Conservation (phyloP, 2,113 vertebrate species). For the Silurus glanis region DNA sequence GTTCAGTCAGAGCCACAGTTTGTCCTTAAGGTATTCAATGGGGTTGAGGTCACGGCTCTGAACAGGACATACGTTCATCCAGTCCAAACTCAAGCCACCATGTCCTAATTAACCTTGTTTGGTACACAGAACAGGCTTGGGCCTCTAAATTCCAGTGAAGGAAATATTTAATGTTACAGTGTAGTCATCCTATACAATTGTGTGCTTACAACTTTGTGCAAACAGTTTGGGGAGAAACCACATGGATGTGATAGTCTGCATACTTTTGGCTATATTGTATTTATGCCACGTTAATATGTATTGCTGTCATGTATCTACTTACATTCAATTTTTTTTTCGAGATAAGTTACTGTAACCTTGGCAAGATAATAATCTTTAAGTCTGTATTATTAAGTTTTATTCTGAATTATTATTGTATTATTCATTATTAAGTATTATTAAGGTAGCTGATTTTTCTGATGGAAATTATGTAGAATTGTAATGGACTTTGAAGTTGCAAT, state of each 20-base stretch:
- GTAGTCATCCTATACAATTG: background rate
- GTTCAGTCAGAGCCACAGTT: too few relatives aligned
- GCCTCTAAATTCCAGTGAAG: too few relatives aligned
- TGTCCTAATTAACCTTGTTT: background rate
- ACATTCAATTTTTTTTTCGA: background rate
- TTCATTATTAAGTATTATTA: too few relatives aligned
- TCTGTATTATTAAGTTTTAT: background rate
- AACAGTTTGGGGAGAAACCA: background rate
- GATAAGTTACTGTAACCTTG: background rate
- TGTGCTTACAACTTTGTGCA: too few relatives aligned
- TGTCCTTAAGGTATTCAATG: too few relatives aligned
- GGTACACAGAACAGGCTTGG: background rate
- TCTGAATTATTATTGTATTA: too few relatives aligned
- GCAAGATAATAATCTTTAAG: background rate
- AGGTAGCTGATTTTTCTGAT: background rate
- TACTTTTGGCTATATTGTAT: background rate
- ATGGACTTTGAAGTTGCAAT: background rate
- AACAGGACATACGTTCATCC: background rate
- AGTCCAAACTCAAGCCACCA: too few relatives aligned
- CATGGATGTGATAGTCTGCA: background rate
- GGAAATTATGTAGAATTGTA: too few relatives aligned
- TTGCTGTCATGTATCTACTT: background rate
- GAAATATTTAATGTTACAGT: background rate
- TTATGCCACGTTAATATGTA: background rate
- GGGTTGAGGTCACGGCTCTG: too few relatives aligned